These are phyloP conservation scores for Clanis bilineata DNA, from an alignment of 2,888 invertebrate genomes.

Conservation along the genomic window DNA sequence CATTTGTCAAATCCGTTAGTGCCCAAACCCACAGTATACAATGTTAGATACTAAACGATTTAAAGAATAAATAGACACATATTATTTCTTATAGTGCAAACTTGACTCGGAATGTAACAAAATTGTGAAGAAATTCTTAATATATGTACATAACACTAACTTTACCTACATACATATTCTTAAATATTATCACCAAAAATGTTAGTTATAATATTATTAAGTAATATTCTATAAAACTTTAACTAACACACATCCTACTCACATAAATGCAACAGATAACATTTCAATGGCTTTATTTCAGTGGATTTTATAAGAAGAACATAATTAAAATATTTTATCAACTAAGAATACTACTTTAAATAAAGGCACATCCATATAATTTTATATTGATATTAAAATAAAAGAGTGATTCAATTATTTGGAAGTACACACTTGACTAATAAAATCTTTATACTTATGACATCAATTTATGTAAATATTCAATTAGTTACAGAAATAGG, in stretches of 20 bases:
- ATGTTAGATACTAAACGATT: constrained; percentile 14
- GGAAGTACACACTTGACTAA: background rate
- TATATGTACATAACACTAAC: background rate
- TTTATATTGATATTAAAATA: constrained; percentile 31
- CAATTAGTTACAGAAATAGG: background rate
- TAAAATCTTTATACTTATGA: too few species aligned
- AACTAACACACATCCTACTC: background rate
- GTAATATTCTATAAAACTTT: constrained; percentile 10
- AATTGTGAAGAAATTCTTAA: background rate
- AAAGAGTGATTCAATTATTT: background rate
- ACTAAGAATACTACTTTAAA: constrained; percentile 47
- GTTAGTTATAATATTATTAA: background rate
- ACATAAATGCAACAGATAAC: background rate
- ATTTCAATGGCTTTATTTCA: background rate
- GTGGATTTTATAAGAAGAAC: background rate
- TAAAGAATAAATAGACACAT: constrained; percentile 3
- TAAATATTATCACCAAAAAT: constrained; percentile 9
- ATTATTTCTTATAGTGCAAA: background rate
- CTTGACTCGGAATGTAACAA: background rate
- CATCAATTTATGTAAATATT: too few species aligned
- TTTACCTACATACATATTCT: background rate
- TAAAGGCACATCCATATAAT: constrained; percentile 68
- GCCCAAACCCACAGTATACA: constrained; percentile 39
- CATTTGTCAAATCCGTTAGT: constrained; percentile 65
- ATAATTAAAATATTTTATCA: constrained; percentile 21